Evolutionary conservation across 2,113 vertebrate species (phyloP).

Genomic region (Heptranchias perlo): DNA sequence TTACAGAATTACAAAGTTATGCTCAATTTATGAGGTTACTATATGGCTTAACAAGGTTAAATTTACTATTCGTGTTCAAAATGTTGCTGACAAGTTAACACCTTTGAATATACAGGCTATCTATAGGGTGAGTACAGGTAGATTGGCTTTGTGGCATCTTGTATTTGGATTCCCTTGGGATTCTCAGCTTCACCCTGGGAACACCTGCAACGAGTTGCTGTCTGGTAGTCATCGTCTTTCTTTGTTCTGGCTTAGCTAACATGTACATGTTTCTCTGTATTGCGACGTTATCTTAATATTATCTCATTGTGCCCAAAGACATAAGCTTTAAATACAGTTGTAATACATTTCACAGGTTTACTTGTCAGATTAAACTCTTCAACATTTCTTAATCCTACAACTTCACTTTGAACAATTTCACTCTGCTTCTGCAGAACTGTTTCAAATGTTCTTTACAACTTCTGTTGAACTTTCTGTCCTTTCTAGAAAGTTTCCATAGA

Average conservation of each 20-base stretch:
- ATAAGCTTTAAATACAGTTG: neutral
- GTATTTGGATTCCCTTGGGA: neutral
- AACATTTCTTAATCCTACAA: neutral
- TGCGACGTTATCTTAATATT: neutral
- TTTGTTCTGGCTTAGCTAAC: neutral
- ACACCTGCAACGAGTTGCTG: neutral
- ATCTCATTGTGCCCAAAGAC: neutral
- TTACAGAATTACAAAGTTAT: neutral
- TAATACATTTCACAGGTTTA: neutral
- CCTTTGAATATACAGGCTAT: neutral
- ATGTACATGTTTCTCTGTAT: neutral
- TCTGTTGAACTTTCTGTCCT: neutral
- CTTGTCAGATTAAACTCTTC: neutral
- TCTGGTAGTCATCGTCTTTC: neutral
- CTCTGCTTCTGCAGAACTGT: neutral
- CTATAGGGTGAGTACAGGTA: neutral
- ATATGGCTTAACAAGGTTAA: neutral
- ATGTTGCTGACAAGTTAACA: neutral
- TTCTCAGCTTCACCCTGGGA: neutral
- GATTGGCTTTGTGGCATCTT: neutral
- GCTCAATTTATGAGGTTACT: neutral
- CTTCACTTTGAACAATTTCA: neutral
- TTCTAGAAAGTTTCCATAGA: neutral
- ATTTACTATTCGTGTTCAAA: neutral
- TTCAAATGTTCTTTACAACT: neutral